Evolutionary conservation across 1,140 invertebrate genomes (phyloP), one percentile per base, ranked within the genome.

Genomic region (Calephelis virginiensis): DNA sequence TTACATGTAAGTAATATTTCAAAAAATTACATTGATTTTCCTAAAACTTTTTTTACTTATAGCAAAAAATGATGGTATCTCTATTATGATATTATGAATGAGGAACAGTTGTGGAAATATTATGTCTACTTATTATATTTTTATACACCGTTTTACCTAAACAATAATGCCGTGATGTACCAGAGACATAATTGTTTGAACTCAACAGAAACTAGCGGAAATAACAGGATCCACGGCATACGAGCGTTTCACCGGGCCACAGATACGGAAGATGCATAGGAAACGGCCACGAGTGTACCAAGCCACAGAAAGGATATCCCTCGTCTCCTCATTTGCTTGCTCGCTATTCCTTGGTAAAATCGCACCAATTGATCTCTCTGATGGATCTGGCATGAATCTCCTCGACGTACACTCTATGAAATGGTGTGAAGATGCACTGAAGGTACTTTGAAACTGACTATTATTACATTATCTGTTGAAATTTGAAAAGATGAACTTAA

Each of bases 301-400:
- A 64, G 94, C 95, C 47, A 96, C 97, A 0, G 95, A 97, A 93
- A 93, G 97, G 82, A 98, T 99, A 73, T 98, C 97, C 0, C 90
- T 99, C 10, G 93, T 99, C 1, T 99, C 98, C 81, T 99, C 96
- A 76, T 99, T 99, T 90, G 93, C 95, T 0, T 96, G 96, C 63
- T 97, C 96, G 0, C 81, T 99, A 14, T 96, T 99, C 75, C 82
- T 98, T n/a, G 98, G 98, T 1, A 92, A 94, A 77, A 96, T 98
- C 78, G 97, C 97, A 0, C 94, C 96, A 0, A 98, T 99, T 61
- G 98, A 99, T 86, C 94, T 94, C 70, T 95, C 97, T 0, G 98
- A 99, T 92, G 98, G 95, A 0, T 99, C 98, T 5, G 98, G 98
- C 40, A 99, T 99, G 98, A 99, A 99, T 91, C 92, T 99, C 12